phyloP scores from a whole-genome alignment of 2,113 vertebrate genomes.

The Ophiodon elongatus region DNA sequence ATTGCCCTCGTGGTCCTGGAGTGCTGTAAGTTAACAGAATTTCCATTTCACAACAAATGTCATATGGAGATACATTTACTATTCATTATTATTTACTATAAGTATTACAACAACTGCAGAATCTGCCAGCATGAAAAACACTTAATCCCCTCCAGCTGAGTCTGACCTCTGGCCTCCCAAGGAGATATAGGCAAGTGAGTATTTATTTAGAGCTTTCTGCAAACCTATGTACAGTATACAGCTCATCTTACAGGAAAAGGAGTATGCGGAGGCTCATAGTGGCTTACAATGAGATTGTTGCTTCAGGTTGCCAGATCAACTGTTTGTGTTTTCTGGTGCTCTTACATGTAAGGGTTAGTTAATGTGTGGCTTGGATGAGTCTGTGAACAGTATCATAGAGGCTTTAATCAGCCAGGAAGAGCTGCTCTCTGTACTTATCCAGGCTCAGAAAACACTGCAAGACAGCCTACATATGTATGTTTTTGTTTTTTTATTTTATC shows the following conservation, averaged over 20 bases:
- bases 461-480: not conserved
- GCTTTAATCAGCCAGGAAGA: not conserved
- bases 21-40: slow-evolving; percentile 7
- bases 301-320: not conserved
- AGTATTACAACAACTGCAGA: not conserved
- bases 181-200: not conserved
- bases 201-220: not conserved
- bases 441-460: not conserved
- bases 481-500: not conserved
- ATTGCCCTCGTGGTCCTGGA: slow-evolving; percentile 24
- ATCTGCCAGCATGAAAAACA: not conserved
- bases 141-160: not conserved
- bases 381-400: not conserved
- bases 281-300: not conserved
- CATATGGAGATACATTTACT: slow-evolving; percentile 1
- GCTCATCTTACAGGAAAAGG: not conserved
- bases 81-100: slow-evolving; percentile 5
- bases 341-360: not conserved
- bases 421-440: not conserved
- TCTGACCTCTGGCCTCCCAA: not conserved
- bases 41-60: slow-evolving; percentile 22
- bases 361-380: not conserved
- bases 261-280: not conserved
- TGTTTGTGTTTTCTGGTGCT: not conserved
- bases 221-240: not conserved